Evolutionary conservation across 2,888 invertebrate species (phyloP), one percentile per base, ranked within the genome.

Genomic region (Microctonus hyperodae): DNA sequence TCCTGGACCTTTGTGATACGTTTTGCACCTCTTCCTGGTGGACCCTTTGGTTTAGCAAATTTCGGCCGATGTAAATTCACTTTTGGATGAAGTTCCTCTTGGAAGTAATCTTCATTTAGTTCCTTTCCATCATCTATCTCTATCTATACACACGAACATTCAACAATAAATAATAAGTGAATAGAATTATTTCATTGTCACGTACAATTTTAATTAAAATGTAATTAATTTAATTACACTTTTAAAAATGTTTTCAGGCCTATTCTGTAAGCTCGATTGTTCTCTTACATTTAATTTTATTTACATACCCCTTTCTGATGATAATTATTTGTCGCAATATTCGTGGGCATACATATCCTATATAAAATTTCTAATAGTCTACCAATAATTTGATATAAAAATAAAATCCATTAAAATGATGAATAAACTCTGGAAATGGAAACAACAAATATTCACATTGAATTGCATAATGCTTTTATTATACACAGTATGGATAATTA

Each of bases 31-130:
- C 97, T 88, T 80, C 93, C 93, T 5, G 95, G 94, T 44, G 98
- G 98, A 9, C 97, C 97, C 85, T 96, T 97, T 1, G 98, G 98
- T 85, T 97, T 97, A 69, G 95, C 94, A 87, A 98, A 98, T 77
- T 96, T 94, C 20, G 94, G 95, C 74, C 92, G 89, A 82, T 95
- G 93, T 50, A 95, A 88, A 82, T 91, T 93, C 78, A 92, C 90
- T 83, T 95, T 95, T 0, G 98, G 98, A 84, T 98, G 97, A 67
- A 98, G 89, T 86, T 97, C 96, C 76, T 97, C 96, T 81, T 95
- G 91, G 13, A 98, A 86, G 85, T 90, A 96, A 75, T 92, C 92
- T 84, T 96, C 95, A 0, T 94, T 95, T 71, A 99, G 85, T 83
- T 98, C 97, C 73, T 90, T 90, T 9, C 94, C 94, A 74, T 91